Percentiles rank a stretch among this genome's conserved stretches.
Evolutionary conservation across 2,797 vertebrate species (phyloP).

Genomic region (Triplophysa yarkandensis): DNA sequence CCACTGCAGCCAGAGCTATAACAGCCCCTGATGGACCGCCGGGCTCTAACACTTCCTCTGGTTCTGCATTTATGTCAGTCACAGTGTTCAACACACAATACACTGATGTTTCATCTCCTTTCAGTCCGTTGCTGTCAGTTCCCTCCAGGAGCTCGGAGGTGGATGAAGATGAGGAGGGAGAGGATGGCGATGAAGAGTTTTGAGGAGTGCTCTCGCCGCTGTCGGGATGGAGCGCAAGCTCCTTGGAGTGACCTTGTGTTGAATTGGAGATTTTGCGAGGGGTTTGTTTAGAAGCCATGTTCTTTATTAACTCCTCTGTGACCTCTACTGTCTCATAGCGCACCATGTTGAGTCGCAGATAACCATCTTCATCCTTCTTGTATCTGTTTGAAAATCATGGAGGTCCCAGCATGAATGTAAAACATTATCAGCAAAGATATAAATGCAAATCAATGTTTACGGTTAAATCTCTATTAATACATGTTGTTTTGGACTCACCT

Average conservation of each 20-base stretch:
- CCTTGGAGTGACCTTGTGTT: constrained; percentile 59
- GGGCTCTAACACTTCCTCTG: constrained; percentile 52
- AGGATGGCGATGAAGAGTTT: constrained; percentile 70
- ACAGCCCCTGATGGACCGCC: constrained; percentile 72
- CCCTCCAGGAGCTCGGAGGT: constrained; percentile 65
- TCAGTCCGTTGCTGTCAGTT: constrained; percentile 62
- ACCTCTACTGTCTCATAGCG: constrained; percentile 83
- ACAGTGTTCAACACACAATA: constrained; percentile 78
- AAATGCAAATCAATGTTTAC: too few species aligned
- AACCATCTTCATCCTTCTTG: constrained; percentile 77
- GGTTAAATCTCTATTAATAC: not conserved
- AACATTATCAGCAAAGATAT: not conserved
- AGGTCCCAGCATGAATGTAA: not conserved
- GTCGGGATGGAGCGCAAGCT: constrained; percentile 46
- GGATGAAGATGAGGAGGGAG: constrained; percentile 65
- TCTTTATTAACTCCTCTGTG: constrained; percentile 83
- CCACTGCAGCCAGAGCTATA: constrained; percentile 76
- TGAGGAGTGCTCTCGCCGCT: constrained; percentile 61
- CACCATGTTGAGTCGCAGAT: constrained; percentile 79
- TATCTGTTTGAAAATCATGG: constrained; percentile 63
- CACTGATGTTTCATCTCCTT: constrained; percentile 61
- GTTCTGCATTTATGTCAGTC: constrained; percentile 69
- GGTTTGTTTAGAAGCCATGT: constrained; percentile 79
- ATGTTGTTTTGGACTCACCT: constrained; percentile 60
- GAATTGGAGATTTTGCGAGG: constrained; percentile 65